Percentiles rank a stretch among this genome's conserved stretches.
Conservation (phyloP, 1,140 invertebrate species). For the Druon quercuslanigerum region DNA sequence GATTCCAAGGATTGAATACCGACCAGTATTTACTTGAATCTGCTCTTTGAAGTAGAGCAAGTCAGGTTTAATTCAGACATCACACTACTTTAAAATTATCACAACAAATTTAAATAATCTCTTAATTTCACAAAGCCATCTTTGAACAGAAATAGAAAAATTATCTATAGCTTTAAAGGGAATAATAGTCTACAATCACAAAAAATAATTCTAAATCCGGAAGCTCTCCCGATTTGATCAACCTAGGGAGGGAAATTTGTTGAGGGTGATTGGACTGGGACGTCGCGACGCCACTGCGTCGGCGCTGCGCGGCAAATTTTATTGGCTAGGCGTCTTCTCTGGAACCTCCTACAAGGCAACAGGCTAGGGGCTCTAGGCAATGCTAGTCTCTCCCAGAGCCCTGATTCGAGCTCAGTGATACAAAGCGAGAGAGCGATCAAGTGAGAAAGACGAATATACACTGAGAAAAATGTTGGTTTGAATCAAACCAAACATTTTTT, state of each 20-base stretch:
- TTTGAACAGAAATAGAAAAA: too few species aligned
- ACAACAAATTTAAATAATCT: too few species aligned
- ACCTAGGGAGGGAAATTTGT: background rate
- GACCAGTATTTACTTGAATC: too few species aligned
- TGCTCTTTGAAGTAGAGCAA: too few species aligned
- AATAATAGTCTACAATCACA: background rate
- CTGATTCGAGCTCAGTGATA: background rate
- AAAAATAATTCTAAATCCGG: background rate
- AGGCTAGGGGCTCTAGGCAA: conserved; percentile 44
- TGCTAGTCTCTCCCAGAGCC: conserved; percentile 30
- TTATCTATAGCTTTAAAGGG: background rate
- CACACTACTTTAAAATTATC: too few species aligned
- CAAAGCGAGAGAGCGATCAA: background rate
- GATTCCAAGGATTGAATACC: too few species aligned
- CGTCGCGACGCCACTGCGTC: conserved; percentile 55
- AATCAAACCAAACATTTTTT: too few species aligned
- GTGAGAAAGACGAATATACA: background rate
- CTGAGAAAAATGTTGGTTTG: too few species aligned
- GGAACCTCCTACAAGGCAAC: conserved; percentile 53
- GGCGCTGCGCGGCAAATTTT: conserved; percentile 53
- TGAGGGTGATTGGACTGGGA: conserved; percentile 45
- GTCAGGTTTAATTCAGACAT: too few species aligned
- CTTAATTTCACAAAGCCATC: too few species aligned
- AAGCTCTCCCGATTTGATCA: conserved; percentile 9
- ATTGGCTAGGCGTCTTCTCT: conserved; percentile 47